These are phyloP conservation scores for Pterostichus madidus DNA, from an alignment of 2,888 invertebrate species.

Conservation along the genomic window DNA sequence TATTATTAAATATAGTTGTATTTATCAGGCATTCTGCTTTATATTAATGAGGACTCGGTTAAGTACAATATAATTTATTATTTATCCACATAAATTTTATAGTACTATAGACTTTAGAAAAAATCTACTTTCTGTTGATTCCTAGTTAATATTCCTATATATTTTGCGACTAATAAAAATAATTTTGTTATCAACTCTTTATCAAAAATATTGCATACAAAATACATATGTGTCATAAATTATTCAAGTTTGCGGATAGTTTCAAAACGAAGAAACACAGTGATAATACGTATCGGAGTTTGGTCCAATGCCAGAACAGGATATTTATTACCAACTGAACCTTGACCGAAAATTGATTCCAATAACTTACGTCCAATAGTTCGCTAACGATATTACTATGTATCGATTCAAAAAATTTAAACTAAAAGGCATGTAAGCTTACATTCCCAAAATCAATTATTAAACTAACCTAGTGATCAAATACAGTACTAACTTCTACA, in stretches of 20 bases:
- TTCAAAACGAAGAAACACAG: constrained; percentile 8
- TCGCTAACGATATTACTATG: constrained; percentile 19
- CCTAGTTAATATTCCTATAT: neutral
- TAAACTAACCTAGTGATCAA: too few species aligned
- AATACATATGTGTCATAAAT: constrained; percentile 38
- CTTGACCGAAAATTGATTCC: constrained; percentile 53
- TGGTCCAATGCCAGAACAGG: constrained; percentile 21
- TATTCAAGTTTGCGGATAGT: constrained; percentile 10
- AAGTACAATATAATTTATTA: too few species aligned
- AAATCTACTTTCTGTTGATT: too few species aligned
- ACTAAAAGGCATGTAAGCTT: neutral
- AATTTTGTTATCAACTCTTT: neutral
- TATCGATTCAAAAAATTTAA: neutral
- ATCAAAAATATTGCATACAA: constrained; percentile 27
- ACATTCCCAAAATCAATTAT: too few species aligned
- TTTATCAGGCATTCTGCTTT: too few species aligned
- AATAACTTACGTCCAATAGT: constrained; percentile 18
- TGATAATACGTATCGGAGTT: constrained; percentile 18
- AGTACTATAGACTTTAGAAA: too few species aligned
- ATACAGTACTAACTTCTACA: too few species aligned
- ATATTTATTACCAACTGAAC: constrained; percentile 32
- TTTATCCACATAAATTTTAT: too few species aligned
- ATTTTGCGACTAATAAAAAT: constrained; percentile 4
- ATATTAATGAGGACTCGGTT: too few species aligned
- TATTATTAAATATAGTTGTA: too few species aligned